Evolutionary conservation across 2,797 vertebrate genomes (phyloP), one percentile per base, ranked within the genome.

Genomic region (Enteromius argenteus): DNA sequence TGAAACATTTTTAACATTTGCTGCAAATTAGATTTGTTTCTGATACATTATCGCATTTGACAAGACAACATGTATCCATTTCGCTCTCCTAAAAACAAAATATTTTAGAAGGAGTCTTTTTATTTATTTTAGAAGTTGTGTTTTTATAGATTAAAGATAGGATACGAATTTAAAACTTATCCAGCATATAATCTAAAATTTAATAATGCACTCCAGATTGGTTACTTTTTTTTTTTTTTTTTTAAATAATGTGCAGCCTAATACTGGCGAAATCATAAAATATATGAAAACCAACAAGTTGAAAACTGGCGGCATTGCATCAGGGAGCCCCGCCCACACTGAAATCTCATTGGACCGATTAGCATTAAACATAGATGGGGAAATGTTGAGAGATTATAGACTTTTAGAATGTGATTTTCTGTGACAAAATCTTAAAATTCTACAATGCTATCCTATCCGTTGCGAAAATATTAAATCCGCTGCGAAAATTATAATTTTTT

Each of bases 1-100:
- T 53, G 27, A 27, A 79, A 79, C 19, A 15, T 37, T 49, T 66
- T 35, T 51, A 21, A 21, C 42, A 32, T 37, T 66, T 46, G 44
- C 32, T 69, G 35, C 13, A 7, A 68, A 68, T 77, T 15, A 21
- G 8, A 21, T 77, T 42, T 27, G 11, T 8, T 62, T 44, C 37
- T 44, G 75, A 60, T 62, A 62, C 75, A 77, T 13, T 58, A 76
- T 58, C 13, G 15, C 14, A 5, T 58, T 39, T 60, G n/a, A 58
- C 15, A 62, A 62, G 32, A 44, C 14, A 23, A 19, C 8, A 78
- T 78, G 75, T 64, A 30, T 17, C 15, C 7, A 30, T 10, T 62
- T 62, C 62, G 23, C 37, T 21, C 15, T 62, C 14, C 56, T 76
- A 58, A 56, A 39, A 15, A 39, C 39, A 4, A 32, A 15, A 14